Percentiles rank a stretch among this genome's conserved stretches.
phyloP scores from a whole-genome alignment of 2,888 invertebrate species.

The Temnothorax unifasciatus region DNA sequence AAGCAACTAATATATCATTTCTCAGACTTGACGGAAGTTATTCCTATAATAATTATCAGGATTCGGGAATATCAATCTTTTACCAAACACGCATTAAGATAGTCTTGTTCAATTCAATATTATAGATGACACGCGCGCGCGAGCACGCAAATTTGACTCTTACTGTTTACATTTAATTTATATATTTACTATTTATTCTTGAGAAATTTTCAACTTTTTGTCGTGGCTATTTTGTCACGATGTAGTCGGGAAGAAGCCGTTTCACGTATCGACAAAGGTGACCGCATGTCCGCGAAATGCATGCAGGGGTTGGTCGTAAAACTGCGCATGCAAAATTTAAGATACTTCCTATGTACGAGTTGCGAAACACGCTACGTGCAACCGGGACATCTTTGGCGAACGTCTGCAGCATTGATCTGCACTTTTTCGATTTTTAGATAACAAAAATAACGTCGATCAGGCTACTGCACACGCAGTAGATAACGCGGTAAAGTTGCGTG shows the following conservation, averaged over 20 bases:
- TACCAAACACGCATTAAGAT: not conserved
- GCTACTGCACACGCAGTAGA: not conserved
- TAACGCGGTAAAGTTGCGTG: not conserved
- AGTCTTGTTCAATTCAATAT: not conserved
- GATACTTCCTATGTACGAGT: conserved; percentile 4
- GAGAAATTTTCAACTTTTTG: not conserved
- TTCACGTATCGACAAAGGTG: conserved; percentile 24
- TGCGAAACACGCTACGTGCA: conserved; percentile 2
- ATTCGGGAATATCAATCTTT: not conserved
- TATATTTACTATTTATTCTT: not conserved
- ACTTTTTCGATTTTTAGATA: not conserved
- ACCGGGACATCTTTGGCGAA: conserved; percentile 15
- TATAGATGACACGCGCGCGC: not conserved
- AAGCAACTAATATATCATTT: not conserved
- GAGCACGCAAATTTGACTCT: not conserved
- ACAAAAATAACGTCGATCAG: not conserved
- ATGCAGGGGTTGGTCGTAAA: conserved; percentile 22
- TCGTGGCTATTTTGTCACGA: not conserved
- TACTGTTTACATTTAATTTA: conserved; percentile 1
- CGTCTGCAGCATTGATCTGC: conserved; percentile 20
- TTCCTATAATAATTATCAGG: not conserved
- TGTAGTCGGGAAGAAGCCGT: not conserved
- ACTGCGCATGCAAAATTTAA: conserved; percentile 32
- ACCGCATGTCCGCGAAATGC: not conserved
- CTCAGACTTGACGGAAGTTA: not conserved